Evolutionary conservation across 2,113 vertebrate genomes (phyloP), one percentile per base, ranked within the genome.

Genomic region (Centropus bengalensis): DNA sequence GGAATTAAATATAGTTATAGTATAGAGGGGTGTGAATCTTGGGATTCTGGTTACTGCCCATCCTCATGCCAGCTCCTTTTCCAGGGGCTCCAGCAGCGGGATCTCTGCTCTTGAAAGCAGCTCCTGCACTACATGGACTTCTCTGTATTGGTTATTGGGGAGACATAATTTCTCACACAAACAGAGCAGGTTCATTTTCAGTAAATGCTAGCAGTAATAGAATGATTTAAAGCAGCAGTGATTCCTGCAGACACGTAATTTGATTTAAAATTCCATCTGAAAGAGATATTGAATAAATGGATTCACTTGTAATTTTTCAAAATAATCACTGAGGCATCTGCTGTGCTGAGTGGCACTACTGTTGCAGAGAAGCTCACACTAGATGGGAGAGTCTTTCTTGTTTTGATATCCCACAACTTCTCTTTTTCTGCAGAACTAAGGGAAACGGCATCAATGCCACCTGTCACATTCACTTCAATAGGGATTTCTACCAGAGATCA

Each of bases 111-210:
- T 27, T 18, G 1, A 18, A n/a, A 51, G 32, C 76, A 63, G 26
- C 52, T 9, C 68, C 55, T 76, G 55, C 12, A 24, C 30, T 32
- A 52, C 38, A 5, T 1, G 6, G 28, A 67, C 32, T 54, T 82
- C 24, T 42, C 36, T 28, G 2, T 33, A 30, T 1, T 2, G 0
- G 56, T 33, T 59, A 10, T 0, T 28, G 9, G 38, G 32, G 6
- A 71, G 24, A 22, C 20, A 75, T 26, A 11, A 27, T 23, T 80
- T 88, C 45, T 42, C 12, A 24, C 7, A 47, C 6, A 17, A 89
- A 84, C 19, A 78, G 24, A 79, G 58, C 26, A 77, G 38, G 17
- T 33, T 63, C 32, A 42, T 33, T 47, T 86, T 28, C 32, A 92
- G 23, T 70, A 86, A 94, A 78, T 18, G 21, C 8, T 40, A 80